Base-by-base conservation (phyloP, 2,797 vertebrate species). In the Triplophysa yarkandensis region DNA sequence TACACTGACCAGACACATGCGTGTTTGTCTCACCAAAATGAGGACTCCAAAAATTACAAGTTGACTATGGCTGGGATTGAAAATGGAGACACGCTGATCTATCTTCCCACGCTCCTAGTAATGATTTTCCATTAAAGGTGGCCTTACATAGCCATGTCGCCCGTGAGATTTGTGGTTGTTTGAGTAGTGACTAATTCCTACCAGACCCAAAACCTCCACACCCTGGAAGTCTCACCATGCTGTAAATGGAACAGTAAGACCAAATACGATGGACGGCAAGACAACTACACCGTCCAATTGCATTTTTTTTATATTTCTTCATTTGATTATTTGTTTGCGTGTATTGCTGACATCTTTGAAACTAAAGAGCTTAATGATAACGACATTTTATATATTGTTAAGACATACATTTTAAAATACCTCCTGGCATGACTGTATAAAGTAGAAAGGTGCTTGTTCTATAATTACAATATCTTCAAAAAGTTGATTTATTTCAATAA, bases 101-200 rank as follows among this genome's bases (percentile, higher is more conserved):
- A 48, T 72, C 69, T 71, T 82, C 72, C 81, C 70, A 81, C 77
- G 52, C 74, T 69, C 73, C 58, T 43, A 68, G 50, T 32, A 77
- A 34, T 44, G 58, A 81, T 82, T 81, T 81, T 82, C 77, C 57
- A 27, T 61, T 27, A 36, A 30, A 57, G 50, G 54, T 30, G 44
- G 30, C 46, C 50, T 61, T n/a, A 48, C 28, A 44, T 48, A 69
- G 67, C 17, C 8, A 8, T 60, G 80, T 68, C 71, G 68, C 43
- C 68, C 68, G 64, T 62, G 62, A 80, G 79, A 82, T 73, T 52
- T 82, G 68, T 30, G 71, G 71, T 82, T 82, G 78, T 83, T 82
- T 82, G 70, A 78, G 77, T 66, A 74, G 71, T 83, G 82, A 85
- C 77, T 83, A 85, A 82, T 81, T 80, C 62, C 41, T 19, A 43